Conservation (phyloP, 2,888 invertebrate genomes). For the Lordiphosa fenestrarum region DNA sequence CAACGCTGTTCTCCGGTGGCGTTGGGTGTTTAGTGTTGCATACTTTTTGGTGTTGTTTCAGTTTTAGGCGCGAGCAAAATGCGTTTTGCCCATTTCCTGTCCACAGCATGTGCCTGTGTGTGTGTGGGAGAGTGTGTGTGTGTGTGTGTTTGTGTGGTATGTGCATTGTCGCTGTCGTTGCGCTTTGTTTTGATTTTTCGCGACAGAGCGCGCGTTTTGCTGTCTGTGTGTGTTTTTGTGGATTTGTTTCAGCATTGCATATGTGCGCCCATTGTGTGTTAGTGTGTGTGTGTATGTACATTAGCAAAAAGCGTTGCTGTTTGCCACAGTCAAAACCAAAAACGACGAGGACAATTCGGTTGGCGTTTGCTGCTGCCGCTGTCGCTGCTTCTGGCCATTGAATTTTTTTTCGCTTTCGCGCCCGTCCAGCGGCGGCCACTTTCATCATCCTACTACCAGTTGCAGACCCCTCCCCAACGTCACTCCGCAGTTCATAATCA, state of each 20-base stretch:
- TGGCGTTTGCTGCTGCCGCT: slow-evolving; percentile 18
- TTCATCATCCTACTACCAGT: slow-evolving; percentile 59
- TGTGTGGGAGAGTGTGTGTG: slow-evolving; percentile 42
- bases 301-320: slow-evolving; percentile 50
- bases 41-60: slow-evolving; percentile 67
- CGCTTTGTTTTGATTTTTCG: slow-evolving; percentile 76
- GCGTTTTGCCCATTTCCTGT: slow-evolving; percentile 43
- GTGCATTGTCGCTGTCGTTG: slow-evolving; percentile 46
- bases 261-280: slow-evolving; percentile 33
- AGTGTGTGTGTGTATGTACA: slow-evolving; percentile 50
- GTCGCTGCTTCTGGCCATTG: slow-evolving; percentile 40
- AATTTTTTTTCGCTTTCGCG: slow-evolving; percentile 59
- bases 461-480: too few species aligned
- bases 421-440: slow-evolving; percentile 64
- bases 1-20: slow-evolving; percentile 9
- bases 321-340: slow-evolving; percentile 45
- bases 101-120: slow-evolving; percentile 18
- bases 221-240: slow-evolving; percentile 44
- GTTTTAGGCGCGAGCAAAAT: slow-evolving; percentile 75
- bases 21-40: slow-evolving; percentile 42
- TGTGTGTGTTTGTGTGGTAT: slow-evolving; percentile 25
- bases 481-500: slow-evolving; percentile 50
- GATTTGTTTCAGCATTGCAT: slow-evolving; percentile 64
- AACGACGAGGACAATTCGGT: slow-evolving; percentile 67
- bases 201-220: slow-evolving; percentile 57